Conservation (phyloP, 2,888 invertebrate genomes). For the Scaptomyza tumidula region DNA sequence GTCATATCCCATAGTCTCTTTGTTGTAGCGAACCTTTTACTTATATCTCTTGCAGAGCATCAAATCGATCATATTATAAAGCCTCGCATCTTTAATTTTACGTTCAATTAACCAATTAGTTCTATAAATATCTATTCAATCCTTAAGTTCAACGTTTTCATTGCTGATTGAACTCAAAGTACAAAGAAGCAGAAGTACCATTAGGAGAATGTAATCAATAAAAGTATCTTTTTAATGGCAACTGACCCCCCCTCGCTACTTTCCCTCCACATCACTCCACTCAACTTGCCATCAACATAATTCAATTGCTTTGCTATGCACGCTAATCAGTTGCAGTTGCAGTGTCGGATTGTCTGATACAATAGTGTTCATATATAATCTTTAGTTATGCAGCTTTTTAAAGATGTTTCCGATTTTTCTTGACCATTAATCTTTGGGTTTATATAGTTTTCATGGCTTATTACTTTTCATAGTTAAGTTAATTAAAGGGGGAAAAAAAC, state of each 20-base stretch:
- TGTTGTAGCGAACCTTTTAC: too few species aligned
- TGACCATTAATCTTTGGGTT: too few species aligned
- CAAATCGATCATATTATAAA: not conserved
- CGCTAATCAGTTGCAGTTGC: slow-evolving; percentile 3
- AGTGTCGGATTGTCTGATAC: not conserved
- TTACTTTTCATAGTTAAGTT: too few species aligned
- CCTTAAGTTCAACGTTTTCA: not conserved
- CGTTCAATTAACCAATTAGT: slow-evolving; percentile 9
- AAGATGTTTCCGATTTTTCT: too few species aligned
- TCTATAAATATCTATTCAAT: slow-evolving; percentile 12
- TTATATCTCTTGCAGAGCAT: too few species aligned
- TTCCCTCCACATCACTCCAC: not conserved
- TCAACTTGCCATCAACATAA: not conserved
- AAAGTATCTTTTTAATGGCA: slow-evolving; percentile 22
- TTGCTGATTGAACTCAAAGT: slow-evolving; percentile 14
- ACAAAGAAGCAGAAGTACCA: slow-evolving; percentile 10
- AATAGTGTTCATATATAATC: not conserved
- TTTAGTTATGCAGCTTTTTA: too few species aligned
- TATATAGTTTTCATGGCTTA: too few species aligned
- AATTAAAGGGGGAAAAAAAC: too few species aligned
- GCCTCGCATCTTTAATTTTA: not conserved
- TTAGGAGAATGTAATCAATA: slow-evolving; percentile 36
- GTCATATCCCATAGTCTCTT: too few species aligned
- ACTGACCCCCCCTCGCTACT: slow-evolving; percentile 35
- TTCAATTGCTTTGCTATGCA: slow-evolving; percentile 8